A percentile compares a stretch with the other conserved stretches of the same genome.
Conservation (phyloP, 2,797 vertebrate genomes). For the Mus spretus region DNA sequence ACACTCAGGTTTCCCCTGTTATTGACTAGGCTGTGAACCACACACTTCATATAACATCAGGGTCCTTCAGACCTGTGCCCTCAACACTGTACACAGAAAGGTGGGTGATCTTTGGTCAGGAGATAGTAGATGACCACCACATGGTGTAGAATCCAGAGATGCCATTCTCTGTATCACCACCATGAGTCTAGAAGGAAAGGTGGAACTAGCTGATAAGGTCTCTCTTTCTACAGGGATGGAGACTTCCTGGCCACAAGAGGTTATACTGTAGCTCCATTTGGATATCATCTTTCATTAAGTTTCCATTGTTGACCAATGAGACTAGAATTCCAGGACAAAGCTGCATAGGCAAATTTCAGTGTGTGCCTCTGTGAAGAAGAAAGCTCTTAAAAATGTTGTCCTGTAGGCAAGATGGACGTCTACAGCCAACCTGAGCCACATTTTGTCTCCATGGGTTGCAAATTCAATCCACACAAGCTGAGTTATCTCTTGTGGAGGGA, state of each 20-base stretch:
- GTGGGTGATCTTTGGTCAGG: neutral
- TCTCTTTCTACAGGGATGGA: too few species aligned
- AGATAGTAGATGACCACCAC: neutral
- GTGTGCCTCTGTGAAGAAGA: neutral
- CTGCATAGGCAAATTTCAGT: neutral
- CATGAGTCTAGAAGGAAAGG: neutral
- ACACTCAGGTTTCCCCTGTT: neutral
- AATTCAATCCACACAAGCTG: neutral
- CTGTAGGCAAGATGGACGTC: neutral
- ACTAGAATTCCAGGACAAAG: neutral
- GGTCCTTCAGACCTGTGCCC: neutral
- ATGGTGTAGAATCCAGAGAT: neutral
- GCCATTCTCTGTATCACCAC: neutral
- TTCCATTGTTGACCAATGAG: neutral
- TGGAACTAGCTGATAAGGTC: neutral
- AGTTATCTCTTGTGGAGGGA: neutral
- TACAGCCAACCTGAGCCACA: neutral
- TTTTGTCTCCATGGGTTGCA: neutral
- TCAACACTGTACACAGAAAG: neutral
- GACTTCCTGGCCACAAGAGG: neutral
- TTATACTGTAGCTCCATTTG: neutral
- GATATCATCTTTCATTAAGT: neutral
- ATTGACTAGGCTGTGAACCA: neutral
- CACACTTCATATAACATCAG: neutral
- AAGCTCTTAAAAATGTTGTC: neutral